Base-by-base conservation (phyloP, 2,888 invertebrate species). In the Drosophila limbata region DNA sequence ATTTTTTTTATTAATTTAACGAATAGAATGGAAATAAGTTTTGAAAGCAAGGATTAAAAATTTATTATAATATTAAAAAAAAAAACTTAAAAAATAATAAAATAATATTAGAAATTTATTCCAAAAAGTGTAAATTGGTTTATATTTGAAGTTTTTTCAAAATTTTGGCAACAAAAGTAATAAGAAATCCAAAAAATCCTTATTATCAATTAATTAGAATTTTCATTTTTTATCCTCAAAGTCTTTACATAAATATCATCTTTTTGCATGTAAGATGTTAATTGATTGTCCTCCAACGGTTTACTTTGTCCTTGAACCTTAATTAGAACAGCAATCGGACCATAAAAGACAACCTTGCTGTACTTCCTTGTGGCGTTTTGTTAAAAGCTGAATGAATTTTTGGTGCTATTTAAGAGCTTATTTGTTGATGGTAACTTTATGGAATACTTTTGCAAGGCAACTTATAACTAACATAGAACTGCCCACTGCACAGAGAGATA, bases 401-500 rank as follows among this genome's bases (percentile, higher is more conserved):
- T 28, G 45, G 37, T 45, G 25, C n/a, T 51, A 15, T 42, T 51
- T 50, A 33, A 33, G 44, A 37, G 52, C 45, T 61, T 63, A 64
- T 73, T 73, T 73, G 63, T 73, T 73, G 64, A 48, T 67, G 64
- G 48, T 33, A 53, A 60, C 57, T 73, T 60, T 21, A 25, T 39
- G 25, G 55, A 40, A 35, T 19, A 53, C 50, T 51, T 45, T 61
- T 9, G 5, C 40, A 45, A 37, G 52, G 35, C 40, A 40, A 17
- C 61, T 66, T 66, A 77, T 77, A 74, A 61, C 56, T 52, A 25
- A 25, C 25, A 25, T 25, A 57, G 45, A 35, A 47, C 56, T 73
- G 73, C 56, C 57, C 68, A 60, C 21, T 45, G 55, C 44, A 31
- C 35, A 61, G 55, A 47, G 31, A 47, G 45, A 69, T 3, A n/a